Percentiles rank a stretch among this genome's conserved stretches.
phyloP scores from a whole-genome alignment of 2,797 vertebrate species.

The Sebastes diploproa region DNA sequence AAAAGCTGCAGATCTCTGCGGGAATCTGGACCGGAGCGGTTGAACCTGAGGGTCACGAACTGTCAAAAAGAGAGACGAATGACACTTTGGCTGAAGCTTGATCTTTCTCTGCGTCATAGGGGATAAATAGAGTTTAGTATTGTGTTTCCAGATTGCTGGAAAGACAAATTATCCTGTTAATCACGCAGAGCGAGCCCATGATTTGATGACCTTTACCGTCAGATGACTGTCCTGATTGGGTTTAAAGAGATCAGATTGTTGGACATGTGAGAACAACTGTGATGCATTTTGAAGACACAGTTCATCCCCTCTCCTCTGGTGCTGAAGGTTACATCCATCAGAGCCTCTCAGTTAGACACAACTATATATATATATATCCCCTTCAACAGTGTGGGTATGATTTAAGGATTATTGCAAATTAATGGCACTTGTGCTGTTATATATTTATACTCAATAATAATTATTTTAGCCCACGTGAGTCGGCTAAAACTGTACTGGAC shows the following conservation, averaged over 20 bases:
- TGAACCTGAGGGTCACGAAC: not conserved
- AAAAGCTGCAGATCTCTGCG: constrained; percentile 4
- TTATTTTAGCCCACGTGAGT: not conserved
- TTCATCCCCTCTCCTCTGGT: not conserved
- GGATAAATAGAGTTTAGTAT: not conserved
- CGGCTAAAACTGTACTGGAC: not conserved
- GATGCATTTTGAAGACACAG: not conserved
- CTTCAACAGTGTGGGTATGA: not conserved
- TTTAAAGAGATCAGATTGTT: not conserved
- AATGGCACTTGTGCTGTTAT: accelerated
- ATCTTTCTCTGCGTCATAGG: not conserved
- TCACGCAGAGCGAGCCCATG: not conserved
- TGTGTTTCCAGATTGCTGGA: not conserved
- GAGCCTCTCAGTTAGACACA: not conserved
- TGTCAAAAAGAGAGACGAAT: constrained; percentile 3
- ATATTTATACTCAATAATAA: not conserved
- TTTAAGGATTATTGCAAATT: not conserved
- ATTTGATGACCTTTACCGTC: not conserved
- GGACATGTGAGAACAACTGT: constrained; percentile 16
- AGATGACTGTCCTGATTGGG: not conserved
- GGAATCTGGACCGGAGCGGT: constrained; percentile 16
- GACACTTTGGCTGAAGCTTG: not conserved
- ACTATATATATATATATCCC: not conserved
- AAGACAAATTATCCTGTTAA: not conserved
- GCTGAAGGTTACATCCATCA: not conserved